These are phyloP conservation scores for Muschampia plurimacula DNA, from an alignment of 2,888 invertebrate genomes.

Conservation along the genomic window DNA sequence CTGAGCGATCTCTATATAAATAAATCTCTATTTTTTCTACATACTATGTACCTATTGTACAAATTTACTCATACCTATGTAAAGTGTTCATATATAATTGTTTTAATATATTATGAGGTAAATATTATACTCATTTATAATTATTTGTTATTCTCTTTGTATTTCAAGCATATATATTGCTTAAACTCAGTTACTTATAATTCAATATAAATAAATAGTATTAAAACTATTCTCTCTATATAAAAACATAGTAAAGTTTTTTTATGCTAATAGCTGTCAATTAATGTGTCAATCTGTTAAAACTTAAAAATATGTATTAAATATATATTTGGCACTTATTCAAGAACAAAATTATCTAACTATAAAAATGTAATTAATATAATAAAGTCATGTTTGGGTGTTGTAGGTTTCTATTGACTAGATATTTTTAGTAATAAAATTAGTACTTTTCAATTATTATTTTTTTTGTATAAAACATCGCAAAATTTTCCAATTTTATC, in stretches of 20 bases:
- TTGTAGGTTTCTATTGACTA: slow-evolving; percentile 34
- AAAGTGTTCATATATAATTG: slow-evolving; percentile 77
- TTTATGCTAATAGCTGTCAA: slow-evolving; percentile 76
- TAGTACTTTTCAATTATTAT: not conserved
- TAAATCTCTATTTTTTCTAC: slow-evolving; percentile 86
- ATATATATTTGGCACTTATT: slow-evolving; percentile 47
- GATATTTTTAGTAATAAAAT: not conserved
- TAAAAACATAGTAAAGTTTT: not conserved
- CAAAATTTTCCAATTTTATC: slow-evolving; percentile 14
- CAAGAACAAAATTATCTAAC: slow-evolving; percentile 41
- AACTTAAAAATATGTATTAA: slow-evolving; percentile 47
- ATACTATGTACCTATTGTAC: slow-evolving; percentile 81
- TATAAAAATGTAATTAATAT: slow-evolving; percentile 27
- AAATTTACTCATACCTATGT: slow-evolving; percentile 79
- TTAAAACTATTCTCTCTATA: not conserved
- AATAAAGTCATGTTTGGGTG: slow-evolving; percentile 33
- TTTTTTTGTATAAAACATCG: not conserved
- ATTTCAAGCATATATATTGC: slow-evolving; percentile 11
- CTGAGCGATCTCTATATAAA: slow-evolving; percentile 82
- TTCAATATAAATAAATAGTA: not conserved
- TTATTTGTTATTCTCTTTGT: slow-evolving; percentile 41
- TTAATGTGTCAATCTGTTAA: slow-evolving; percentile 76
- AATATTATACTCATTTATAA: slow-evolving; percentile 8
- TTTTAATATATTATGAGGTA: slow-evolving; percentile 53
- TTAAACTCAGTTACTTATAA: slow-evolving; percentile 11